Evolutionary conservation across 2,888 invertebrate genomes (phyloP).

Genomic region (Nebria brevicollis): DNA sequence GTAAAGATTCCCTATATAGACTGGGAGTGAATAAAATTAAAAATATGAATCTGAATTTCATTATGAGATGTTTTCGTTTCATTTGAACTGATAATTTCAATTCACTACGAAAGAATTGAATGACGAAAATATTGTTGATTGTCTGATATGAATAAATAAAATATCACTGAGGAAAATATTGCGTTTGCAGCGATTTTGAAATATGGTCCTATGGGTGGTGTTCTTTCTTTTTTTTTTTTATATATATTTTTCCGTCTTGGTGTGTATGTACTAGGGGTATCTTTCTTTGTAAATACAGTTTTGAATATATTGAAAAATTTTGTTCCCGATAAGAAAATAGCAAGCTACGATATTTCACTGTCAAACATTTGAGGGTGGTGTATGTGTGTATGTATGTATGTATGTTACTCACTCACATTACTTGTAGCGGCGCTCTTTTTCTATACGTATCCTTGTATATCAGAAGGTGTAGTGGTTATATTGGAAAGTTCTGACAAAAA

Average conservation of each 20-base stretch:
- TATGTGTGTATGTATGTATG: not conserved
- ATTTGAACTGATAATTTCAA: not conserved
- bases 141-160: not conserved
- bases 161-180: not conserved
- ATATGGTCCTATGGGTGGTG: not conserved
- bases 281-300: slow-evolving; percentile 36
- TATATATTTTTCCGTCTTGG: not conserved
- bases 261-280: slow-evolving; percentile 5
- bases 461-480: not conserved
- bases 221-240: not conserved
- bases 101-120: not conserved
- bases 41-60: not conserved
- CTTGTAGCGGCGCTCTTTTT: not conserved
- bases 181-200: not conserved
- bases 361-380: slow-evolving; percentile 29
- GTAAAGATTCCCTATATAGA: too few species aligned
- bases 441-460: not conserved
- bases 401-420: not conserved
- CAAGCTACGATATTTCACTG: slow-evolving; percentile 38
- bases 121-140: not conserved
- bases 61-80: not conserved
- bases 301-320: slow-evolving; percentile 41
- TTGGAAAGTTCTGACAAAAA: slow-evolving; percentile 27
- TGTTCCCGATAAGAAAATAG: slow-evolving; percentile 36
- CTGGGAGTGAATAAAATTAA: too few species aligned